phyloP scores from a whole-genome alignment of 2,797 vertebrate genomes.

The Dendrocincla fuliginosa region DNA sequence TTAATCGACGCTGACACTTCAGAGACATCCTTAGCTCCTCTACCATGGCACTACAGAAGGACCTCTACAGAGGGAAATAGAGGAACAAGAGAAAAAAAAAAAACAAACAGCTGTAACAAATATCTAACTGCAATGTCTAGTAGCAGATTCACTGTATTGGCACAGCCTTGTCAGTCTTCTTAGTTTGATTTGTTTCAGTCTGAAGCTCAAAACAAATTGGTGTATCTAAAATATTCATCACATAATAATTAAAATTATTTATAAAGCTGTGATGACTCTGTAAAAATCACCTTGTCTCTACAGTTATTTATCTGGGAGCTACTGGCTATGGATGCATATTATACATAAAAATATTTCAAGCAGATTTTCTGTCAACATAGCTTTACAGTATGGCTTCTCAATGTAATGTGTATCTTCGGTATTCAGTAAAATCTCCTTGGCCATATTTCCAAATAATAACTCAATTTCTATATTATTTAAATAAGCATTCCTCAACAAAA shows the following conservation, averaged over 20 bases:
- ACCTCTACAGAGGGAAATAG: constrained; percentile 83
- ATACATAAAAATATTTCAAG: constrained; percentile 57
- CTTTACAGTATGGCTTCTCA: not conserved
- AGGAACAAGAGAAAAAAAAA: not conserved
- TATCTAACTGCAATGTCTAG: not conserved
- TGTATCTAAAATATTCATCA: constrained; percentile 54
- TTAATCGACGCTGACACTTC: constrained; percentile 96
- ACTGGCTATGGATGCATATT: constrained; percentile 61
- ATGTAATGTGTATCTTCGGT: not conserved
- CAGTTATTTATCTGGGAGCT: constrained; percentile 55
- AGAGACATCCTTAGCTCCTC: constrained; percentile 96
- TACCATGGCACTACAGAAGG: constrained; percentile 98
- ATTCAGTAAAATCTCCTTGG: not conserved
- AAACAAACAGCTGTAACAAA: constrained; percentile 24
- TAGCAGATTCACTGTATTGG: constrained; percentile 11
- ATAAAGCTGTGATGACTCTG: constrained; percentile 47
- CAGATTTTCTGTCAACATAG: not conserved
- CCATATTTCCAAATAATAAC: not conserved
- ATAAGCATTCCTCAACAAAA: not conserved
- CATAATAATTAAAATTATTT: constrained; percentile 68
- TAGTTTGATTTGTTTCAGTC: constrained; percentile 27
- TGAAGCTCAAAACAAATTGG: constrained; percentile 22
- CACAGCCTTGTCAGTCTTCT: not conserved
- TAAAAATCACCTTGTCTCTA: constrained; percentile 65
- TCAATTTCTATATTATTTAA: not conserved